Base-by-base conservation (phyloP, 2,113 vertebrate species). In the Pimephales promelas region DNA sequence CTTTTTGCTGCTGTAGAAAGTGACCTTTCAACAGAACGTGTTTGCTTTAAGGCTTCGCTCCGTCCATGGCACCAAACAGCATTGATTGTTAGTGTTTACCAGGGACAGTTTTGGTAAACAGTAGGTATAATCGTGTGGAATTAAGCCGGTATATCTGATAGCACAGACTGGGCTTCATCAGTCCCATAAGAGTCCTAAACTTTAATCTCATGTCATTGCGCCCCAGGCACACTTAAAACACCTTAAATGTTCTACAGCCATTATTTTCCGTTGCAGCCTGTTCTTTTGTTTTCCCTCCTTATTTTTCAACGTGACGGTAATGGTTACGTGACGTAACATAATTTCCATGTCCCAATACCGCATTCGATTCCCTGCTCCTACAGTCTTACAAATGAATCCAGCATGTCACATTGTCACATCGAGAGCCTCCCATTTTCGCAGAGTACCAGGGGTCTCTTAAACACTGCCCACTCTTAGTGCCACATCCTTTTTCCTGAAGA, bases 401-500 rank as follows among this genome's bases (percentile, higher is more conserved):
- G 81, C 80, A 83, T 79, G 88, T 85, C 86, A 87, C 86, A 85
- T 74, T 85, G 85, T 83, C 83, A 87, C 70, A 68, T 71, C 79
- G 81, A 88, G 83, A 85, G 87, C 83, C 56, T 85, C 79, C 68
- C 59, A 84, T 88, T 85, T 81, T 85, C 22, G 72, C 78, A 56
- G 82, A 45, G 81, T 86, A 87, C 84, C 81, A 82, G 83, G 85
- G 85, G 85, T 84, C 85, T 83, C 89, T 88, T 84, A 88, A 90
- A 86, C 79, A 88, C 77, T 86, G 79, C 62, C 85, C 85, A 87
- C 85, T 87, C 86, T 90, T 86, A 88, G 77, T 87, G 85, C 71
- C 85, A 75, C 85, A 86, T 88, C 86, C 86, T 87, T 88, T 89
- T 89, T 85, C 85, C 84, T 85, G 85, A 91, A 90, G 94, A 94